Percentiles rank a stretch among this genome's conserved stretches.
Evolutionary conservation across 2,113 vertebrate species (phyloP).

Genomic region (Saiga tatarica): DNA sequence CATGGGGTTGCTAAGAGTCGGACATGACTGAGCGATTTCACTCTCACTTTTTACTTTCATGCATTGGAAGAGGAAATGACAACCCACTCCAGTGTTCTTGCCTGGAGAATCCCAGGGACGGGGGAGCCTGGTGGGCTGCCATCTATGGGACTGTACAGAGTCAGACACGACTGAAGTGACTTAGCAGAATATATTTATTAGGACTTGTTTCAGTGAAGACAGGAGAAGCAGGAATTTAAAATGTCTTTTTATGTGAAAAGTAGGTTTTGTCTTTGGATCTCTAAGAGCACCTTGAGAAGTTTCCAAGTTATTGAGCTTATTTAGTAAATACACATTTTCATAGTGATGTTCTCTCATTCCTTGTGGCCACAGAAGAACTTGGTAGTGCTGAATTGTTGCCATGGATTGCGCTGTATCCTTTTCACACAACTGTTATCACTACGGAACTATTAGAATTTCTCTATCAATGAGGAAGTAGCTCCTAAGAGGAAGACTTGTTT

Average conservation of each 20-base stretch:
- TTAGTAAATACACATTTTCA: not conserved
- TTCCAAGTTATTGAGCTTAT: constrained; percentile 27
- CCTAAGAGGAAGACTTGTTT: not conserved
- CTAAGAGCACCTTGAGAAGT: constrained; percentile 35
- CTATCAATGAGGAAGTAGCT: not conserved
- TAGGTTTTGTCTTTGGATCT: constrained; percentile 5
- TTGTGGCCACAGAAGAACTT: not conserved
- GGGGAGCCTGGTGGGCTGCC: too few relatives aligned
- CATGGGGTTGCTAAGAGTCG: too few relatives aligned
- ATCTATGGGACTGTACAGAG: too few relatives aligned
- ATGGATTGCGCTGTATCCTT: not conserved
- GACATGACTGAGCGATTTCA: too few relatives aligned
- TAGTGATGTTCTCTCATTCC: not conserved
- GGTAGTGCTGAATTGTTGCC: not conserved
- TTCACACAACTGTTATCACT: not conserved
- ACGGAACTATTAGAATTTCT: constrained; percentile 28
- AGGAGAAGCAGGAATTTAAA: not conserved
- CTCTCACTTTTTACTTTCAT: too few relatives aligned
- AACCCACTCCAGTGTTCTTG: too few relatives aligned
- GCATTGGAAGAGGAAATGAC: too few relatives aligned
- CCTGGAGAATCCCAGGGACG: too few relatives aligned
- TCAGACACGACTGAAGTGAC: too few relatives aligned
- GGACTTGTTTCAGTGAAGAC: constrained; percentile 25
- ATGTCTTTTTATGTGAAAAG: not conserved
- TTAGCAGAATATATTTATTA: not conserved